Conservation (phyloP, 2,797 vertebrate species). For the Lophotriccus pileatus region DNA sequence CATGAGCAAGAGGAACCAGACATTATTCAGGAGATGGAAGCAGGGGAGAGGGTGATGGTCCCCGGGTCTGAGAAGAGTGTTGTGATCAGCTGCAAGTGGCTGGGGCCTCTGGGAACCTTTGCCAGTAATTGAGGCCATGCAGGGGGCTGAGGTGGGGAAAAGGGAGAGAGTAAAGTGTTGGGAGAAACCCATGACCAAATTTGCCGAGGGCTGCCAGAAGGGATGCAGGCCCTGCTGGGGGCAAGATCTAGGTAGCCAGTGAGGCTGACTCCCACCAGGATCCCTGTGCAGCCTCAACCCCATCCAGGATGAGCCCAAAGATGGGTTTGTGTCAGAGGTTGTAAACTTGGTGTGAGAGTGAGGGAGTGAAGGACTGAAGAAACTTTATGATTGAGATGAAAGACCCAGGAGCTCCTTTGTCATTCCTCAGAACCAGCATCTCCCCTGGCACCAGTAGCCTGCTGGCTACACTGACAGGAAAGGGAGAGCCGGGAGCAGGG, state of each 20-base stretch:
- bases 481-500: background rate
- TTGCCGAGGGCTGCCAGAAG: background rate
- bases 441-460: background rate
- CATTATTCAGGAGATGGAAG: background rate
- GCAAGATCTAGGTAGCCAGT: rapidly evolving
- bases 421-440: background rate
- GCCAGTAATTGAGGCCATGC: rapidly evolving
- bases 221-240: background rate
- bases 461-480: background rate
- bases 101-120: background rate
- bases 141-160: background rate
- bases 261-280: background rate
- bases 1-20: background rate
- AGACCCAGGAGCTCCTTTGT: background rate
- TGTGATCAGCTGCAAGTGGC: rapidly evolving
- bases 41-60: background rate
- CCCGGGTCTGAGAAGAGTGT: background rate
- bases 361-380: background rate
- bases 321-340: background rate
- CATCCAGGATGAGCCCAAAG: background rate
- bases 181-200: background rate
- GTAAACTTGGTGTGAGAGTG: background rate
- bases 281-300: rapidly evolving
- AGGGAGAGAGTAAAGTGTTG: background rate
- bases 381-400: background rate